Conservation (phyloP, 2,797 vertebrate genomes). For the Pelobates cultripes region DNA sequence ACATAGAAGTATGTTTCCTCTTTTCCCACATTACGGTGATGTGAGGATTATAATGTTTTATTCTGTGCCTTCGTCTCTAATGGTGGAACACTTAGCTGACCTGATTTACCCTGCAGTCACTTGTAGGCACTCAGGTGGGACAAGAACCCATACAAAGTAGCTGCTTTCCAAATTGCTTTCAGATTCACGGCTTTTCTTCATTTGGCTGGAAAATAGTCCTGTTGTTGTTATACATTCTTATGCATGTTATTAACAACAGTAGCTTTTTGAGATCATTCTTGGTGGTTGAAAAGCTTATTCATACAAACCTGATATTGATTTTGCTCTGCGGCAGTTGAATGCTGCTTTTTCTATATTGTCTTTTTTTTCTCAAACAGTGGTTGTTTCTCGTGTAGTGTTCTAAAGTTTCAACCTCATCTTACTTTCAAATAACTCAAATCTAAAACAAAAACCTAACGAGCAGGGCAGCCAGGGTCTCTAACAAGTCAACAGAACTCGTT, state of each 20-base stretch:
- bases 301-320: neutral
- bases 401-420: slow-evolving; percentile 19
- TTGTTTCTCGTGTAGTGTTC: neutral
- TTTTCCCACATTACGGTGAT: no score
- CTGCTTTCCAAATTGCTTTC: slow-evolving; percentile 14
- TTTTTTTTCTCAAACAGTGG: slow-evolving; percentile 9
- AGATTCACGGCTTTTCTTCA: neutral
- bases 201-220: neutral
- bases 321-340: neutral
- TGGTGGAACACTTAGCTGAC: neutral
- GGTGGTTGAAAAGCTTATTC: neutral
- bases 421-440: slow-evolving; percentile 10
- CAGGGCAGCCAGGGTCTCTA: neutral
- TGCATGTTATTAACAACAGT: slow-evolving; percentile 10
- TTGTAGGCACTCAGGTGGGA: neutral
- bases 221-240: neutral
- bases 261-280: neutral
- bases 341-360: neutral
- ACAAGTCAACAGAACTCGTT: slow-evolving; percentile 2
- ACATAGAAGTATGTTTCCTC: no score
- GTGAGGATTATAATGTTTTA: no score
- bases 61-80: no score
- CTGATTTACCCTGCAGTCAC: neutral
- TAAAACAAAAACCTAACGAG: neutral
- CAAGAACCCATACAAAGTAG: slow-evolving; percentile 12